Evolutionary conservation across 2,888 invertebrate species (phyloP), one percentile per base, ranked within the genome.

Genomic region (Sphaerophoria taeniata): DNA sequence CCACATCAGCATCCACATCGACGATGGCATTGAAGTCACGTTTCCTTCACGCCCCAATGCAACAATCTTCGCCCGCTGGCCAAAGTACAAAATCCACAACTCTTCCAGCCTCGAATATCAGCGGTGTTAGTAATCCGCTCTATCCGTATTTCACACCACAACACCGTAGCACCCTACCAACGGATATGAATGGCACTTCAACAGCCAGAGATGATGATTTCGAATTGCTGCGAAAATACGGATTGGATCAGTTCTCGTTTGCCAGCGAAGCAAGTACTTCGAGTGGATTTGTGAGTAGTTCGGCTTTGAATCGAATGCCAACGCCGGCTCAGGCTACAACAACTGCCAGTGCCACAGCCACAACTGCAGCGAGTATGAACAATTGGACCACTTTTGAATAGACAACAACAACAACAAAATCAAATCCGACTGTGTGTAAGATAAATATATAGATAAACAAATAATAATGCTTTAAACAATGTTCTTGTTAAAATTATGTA

Each of bases 101-200:
- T 6, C 87, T 91, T 88, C 91, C 91, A n/a, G 88, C 88, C 55
- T 31, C 49, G 34, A 80, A 84, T 71, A 79, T 77, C 67, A 76
- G 87, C 72, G 90, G 89, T 80, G 87, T 90, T 56, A 90, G 89
- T 80, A 94, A 93, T 90, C 93, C 93, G 0, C 87, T 93, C 3
- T 93, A 93, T 88, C 92, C 93, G 0, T 93, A 93, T 86, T 93
- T 93, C 88, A 90, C 92, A 67, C 93, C 93, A 16, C 90, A 91
- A 75, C 91, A 91, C 82, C 89, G 87, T 56, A 88, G 88, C 87
- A 88, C 78, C 84, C 88, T 16, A 87, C 85, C 76, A 88, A 88
- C 61, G 73, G 87, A 49, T 36, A 87, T 70, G 70, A 71, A 55
- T 78, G 87, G 87, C 5, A 60, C 24, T 63, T 82, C 87, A 87